phyloP scores from a whole-genome alignment of 2,113 vertebrate species.

The Callopanchax toddi region DNA sequence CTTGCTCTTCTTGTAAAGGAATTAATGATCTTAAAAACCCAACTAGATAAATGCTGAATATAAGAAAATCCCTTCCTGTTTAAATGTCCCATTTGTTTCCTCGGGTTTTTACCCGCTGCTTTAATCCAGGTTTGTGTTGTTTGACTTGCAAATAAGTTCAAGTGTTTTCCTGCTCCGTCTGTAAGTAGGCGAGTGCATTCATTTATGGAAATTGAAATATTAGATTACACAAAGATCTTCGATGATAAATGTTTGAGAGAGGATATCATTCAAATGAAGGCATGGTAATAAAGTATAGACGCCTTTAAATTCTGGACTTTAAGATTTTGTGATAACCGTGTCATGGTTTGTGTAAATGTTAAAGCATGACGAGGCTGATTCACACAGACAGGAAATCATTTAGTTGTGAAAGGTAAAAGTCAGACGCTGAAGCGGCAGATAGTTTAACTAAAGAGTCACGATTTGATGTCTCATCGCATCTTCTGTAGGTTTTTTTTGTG shows the following conservation, averaged over 20 bases:
- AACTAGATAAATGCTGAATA: too few species aligned
- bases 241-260: not conserved
- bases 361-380: not conserved
- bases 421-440: not conserved
- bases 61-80: too few species aligned
- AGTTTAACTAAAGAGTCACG: not conserved
- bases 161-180: constrained; percentile 20
- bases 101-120: constrained; percentile 5
- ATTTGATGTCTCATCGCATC: not conserved
- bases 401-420: not conserved
- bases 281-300: not conserved
- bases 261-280: not conserved
- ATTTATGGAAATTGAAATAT: constrained; percentile 9
- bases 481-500: not conserved
- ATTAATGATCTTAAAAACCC: too few species aligned
- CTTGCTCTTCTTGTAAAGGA: too few species aligned
- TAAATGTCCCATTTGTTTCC: not conserved
- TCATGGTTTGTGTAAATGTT: not conserved
- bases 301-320: not conserved
- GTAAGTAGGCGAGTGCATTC: not conserved
- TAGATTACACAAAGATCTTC: not conserved
- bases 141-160: constrained; percentile 17
- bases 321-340: not conserved
- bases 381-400: not conserved
- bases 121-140: constrained; percentile 41